phyloP scores from a whole-genome alignment of 2,113 vertebrate species.

The Urocynchramus pylzowi region DNA sequence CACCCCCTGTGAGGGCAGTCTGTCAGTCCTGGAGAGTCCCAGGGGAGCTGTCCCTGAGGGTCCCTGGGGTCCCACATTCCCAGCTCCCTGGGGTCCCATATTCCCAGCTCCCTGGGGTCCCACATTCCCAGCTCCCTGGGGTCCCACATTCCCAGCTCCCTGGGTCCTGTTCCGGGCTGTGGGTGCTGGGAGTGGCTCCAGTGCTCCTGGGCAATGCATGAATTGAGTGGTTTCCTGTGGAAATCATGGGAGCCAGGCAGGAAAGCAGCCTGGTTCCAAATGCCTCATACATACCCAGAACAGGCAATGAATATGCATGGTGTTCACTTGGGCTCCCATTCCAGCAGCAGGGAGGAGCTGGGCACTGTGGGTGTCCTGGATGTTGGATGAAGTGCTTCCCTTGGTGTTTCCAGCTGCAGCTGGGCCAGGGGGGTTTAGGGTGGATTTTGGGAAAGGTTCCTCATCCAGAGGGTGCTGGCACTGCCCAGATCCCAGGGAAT shows the following conservation, averaged over 20 bases:
- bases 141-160: neutral
- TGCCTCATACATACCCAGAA: neutral
- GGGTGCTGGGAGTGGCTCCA: neutral
- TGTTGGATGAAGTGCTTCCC: neutral
- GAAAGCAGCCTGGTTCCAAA: neutral
- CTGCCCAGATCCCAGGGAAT: neutral
- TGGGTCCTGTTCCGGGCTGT: too few relatives aligned
- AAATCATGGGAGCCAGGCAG: neutral
- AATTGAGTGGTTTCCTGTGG: fast-evolving
- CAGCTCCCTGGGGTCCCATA: neutral
- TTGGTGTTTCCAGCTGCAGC: neutral
- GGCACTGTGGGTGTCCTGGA: fast-evolving
- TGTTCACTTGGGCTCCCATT: fast-evolving
- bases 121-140: too few relatives aligned
- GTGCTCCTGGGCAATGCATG: neutral
- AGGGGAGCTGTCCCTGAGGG: neutral
- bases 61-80: too few relatives aligned
- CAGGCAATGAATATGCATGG: neutral
- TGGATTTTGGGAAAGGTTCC: neutral
- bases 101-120: too few relatives aligned
- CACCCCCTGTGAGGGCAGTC: fast-evolving
- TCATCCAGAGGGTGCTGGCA: neutral
- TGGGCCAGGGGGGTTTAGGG: fast-evolving
- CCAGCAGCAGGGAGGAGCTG: neutral
- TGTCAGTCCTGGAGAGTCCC: neutral